phyloP scores from a whole-genome alignment of 2,797 vertebrate species.

The Strix occidentalis region DNA sequence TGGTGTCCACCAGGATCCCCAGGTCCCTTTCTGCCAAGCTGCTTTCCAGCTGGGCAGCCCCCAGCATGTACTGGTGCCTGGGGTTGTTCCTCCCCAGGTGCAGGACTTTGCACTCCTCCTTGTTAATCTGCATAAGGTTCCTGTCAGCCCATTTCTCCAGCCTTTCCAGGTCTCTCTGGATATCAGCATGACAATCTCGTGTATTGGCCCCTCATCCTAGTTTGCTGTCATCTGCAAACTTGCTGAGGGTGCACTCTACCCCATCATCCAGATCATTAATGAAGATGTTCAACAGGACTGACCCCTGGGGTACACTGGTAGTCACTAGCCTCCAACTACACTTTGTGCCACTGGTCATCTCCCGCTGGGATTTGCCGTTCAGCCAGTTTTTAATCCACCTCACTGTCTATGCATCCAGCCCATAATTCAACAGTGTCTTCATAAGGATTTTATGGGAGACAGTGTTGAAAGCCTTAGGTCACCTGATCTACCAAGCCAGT shows the following conservation, averaged over 20 bases:
- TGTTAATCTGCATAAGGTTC: not conserved
- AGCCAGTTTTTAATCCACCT: not conserved
- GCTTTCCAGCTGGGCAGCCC: too few relatives aligned
- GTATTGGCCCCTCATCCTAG: fast-evolving
- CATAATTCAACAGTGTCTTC: not conserved
- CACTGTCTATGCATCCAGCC: not conserved
- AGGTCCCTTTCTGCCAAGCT: too few relatives aligned
- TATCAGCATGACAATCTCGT: fast-evolving
- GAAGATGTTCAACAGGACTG: not conserved
- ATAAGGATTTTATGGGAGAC: not conserved
- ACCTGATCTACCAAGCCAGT: not conserved
- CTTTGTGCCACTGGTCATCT: not conserved
- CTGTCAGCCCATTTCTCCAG: not conserved
- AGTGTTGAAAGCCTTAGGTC: not conserved
- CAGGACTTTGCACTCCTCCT: not conserved
- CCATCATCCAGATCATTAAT: not conserved
- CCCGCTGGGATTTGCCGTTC: not conserved
- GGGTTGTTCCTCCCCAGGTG: not conserved
- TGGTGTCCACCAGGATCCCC: too few relatives aligned
- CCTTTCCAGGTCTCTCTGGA: not conserved
- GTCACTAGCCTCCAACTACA: not conserved
- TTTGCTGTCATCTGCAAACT: not conserved
- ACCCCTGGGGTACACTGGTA: not conserved
- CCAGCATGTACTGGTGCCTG: too few relatives aligned
- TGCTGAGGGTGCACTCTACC: not conserved